Evolutionary conservation across 1,140 invertebrate species (phyloP), one percentile per base, ranked within the genome.

Genomic region (Grapholita molesta): DNA sequence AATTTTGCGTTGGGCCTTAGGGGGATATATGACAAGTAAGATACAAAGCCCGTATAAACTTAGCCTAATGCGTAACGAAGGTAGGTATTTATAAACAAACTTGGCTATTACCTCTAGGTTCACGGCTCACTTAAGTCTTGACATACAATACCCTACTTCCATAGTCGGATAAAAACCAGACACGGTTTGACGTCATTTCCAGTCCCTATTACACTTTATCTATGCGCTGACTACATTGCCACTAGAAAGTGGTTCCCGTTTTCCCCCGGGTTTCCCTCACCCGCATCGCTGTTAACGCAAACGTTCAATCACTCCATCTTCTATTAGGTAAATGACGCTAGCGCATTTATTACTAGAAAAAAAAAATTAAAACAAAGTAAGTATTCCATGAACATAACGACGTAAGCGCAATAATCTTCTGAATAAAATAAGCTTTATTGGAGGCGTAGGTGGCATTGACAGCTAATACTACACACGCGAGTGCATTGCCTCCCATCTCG

Each of bases 261-360:
- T 61, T 15, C 11, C 55, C 55, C 24, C 55, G 55, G 55, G 5
- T 61, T 61, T 61, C 55, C 55, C 55, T 25, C 12, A n/a, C 55
- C 55, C 55, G 55, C 55, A 61, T 61, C 9, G 12, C 9, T 48
- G 23, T 23, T 2, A 8, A 12, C n/a, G 24, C 24, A 28, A 28
- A 30, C 25, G 25, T 15, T 3, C 1, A 30, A 30, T 28, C 25
- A 3, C 30, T 28, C n/a, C 7, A 61, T 5, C 11, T 55, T 25
- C 24, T 11, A 12, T 9, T 15, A 15, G 12, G 8, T n/a, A 61
- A 61, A 8, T 21, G 24, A 28, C 24, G 24, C n/a, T 25, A 55
- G 11, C 23, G n/a, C 5, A 12, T 18, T 15, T 48, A 21, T 48
- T 38, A n/a, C 6, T 5, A n/a, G 1, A 48, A 48, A 2, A 48